Percentiles rank a stretch among this genome's conserved stretches.
Evolutionary conservation across 2,888 invertebrate species (phyloP).

Genomic region (Quadriops clusia): DNA sequence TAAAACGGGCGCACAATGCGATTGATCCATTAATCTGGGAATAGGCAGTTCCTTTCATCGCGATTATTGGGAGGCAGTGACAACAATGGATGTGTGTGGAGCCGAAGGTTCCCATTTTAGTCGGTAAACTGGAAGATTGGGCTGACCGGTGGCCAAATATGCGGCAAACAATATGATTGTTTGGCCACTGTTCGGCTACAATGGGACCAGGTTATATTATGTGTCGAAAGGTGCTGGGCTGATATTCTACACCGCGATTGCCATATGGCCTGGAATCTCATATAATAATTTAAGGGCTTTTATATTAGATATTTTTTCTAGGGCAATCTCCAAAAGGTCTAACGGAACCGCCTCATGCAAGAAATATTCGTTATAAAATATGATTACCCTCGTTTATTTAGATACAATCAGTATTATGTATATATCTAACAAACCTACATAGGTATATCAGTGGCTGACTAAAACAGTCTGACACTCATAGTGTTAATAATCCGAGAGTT

Average conservation of each 20-base stretch:
- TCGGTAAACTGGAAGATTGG: conserved; percentile 9
- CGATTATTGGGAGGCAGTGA: conserved; percentile 13
- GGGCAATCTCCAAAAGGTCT: too few relatives aligned
- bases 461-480: too few relatives aligned
- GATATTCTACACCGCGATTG: conserved; percentile 14
- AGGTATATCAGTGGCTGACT: too few relatives aligned
- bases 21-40: conserved; percentile 22
- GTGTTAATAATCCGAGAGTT: too few relatives aligned
- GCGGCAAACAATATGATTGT: conserved; percentile 6
- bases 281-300: too few relatives aligned
- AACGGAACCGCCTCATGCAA: too few relatives aligned
- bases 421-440: too few relatives aligned
- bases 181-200: conserved; percentile 7
- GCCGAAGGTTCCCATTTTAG: conserved; percentile 5
- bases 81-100: conserved; percentile 9
- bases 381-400: too few relatives aligned
- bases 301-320: too few relatives aligned
- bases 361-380: too few relatives aligned
- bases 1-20: conserved; percentile 12
- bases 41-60: conserved; percentile 20
- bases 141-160: conserved; percentile 13
- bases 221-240: conserved; percentile 12
- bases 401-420: too few relatives aligned
- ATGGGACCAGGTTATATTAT: conserved; percentile 8
- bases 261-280: conserved; percentile 11